These are phyloP conservation scores for Chunga burmeisteri DNA, from an alignment of 2,113 vertebrate species.

Conservation along the genomic window DNA sequence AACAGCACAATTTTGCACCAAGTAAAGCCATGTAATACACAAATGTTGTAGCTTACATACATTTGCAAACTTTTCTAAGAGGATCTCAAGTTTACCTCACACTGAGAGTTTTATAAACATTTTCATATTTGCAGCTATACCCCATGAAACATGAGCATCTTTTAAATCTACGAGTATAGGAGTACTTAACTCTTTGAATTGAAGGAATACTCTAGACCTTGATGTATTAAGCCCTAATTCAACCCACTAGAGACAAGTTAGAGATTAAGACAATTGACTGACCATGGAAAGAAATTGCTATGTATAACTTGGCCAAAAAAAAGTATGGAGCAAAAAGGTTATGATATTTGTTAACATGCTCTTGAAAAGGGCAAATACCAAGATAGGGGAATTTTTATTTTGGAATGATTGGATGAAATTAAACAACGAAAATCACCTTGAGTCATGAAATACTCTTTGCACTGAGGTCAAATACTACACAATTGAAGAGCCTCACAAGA, in stretches of 20 bases:
- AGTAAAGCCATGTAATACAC: background rate
- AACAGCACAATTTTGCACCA: background rate
- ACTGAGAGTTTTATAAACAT: background rate
- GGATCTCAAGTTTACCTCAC: background rate
- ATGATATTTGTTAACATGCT: constrained; percentile 1
- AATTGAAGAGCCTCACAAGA: background rate
- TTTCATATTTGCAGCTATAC: background rate
- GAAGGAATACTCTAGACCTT: background rate
- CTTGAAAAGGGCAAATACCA: background rate
- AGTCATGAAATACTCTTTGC: background rate
- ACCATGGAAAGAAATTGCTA: background rate
- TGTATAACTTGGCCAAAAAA: background rate
- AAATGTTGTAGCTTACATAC: background rate
- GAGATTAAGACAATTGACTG: background rate
- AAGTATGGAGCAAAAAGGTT: constrained; percentile 2
- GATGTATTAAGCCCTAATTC: background rate
- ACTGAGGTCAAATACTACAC: background rate
- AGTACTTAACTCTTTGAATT: background rate
- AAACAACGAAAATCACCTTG: background rate
- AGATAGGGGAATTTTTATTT: background rate
- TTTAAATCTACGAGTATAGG: background rate
- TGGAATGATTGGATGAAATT: background rate
- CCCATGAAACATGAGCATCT: background rate
- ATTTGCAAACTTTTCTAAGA: background rate
- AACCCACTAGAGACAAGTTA: background rate